Evolutionary conservation across 2,888 invertebrate species (phyloP), one percentile per base, ranked within the genome.

Genomic region (Salpingus planirostris): DNA sequence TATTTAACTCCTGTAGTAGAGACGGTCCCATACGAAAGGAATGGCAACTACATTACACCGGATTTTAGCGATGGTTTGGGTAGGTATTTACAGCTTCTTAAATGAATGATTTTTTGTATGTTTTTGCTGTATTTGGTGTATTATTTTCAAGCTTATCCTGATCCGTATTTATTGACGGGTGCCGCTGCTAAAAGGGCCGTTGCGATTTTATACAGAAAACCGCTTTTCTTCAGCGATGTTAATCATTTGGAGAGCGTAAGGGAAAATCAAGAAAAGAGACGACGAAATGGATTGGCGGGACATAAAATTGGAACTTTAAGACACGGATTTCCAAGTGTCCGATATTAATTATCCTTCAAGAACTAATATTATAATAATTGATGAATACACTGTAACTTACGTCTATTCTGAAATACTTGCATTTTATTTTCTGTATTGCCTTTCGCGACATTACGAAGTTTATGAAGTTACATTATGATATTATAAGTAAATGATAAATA

Each of bases 281-380:
- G 65, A 30, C 55, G 63, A 23, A 80, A 80, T 53, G 72, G 76
- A 11, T 63, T 81, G 3, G 62, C 70, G 27, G 74, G 70, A 1
- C 70, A 80, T 51, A 59, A 70, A 13, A 60, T 80, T 30, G 74
- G 73, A 27, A 79, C 79, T 54, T 67, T 78, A 54, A 71, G 79
- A 39, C 65, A 69, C 13, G 66, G 64, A 2, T 78, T 77, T 54
- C 74, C 76, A 27, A n/a, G n/a, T n/a, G n/a, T n/a, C n/a, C n/a
- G n/a, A n/a, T n/a, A n/a, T n/a, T n/a, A n/a, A n/a, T n/a, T n/a
- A n/a, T n/a, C n/a, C n/a, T n/a, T n/a, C n/a, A n/a, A n/a, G n/a
- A n/a, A n/a, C n/a, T n/a, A n/a, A n/a, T n/a, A n/a, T n/a, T n/a
- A n/a, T n/a, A n/a, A n/a, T n/a, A n/a, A n/a, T n/a, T n/a, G n/a